Evolutionary conservation across 2,113 vertebrate genomes (phyloP), one percentile per base, ranked within the genome.

Genomic region (Pelobates fuscus): DNA sequence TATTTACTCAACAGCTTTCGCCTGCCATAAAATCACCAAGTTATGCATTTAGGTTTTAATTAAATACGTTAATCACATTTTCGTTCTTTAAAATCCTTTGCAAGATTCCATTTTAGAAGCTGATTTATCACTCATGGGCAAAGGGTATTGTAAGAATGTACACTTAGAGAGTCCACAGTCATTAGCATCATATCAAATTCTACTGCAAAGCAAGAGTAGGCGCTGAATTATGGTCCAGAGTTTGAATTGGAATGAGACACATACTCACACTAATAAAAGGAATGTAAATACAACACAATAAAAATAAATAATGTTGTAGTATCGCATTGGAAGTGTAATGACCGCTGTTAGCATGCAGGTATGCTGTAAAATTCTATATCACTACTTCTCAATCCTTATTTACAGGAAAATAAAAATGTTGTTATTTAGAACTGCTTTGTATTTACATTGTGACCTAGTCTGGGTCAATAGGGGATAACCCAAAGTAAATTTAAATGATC

Each of bases 31-130:
- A 74, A 73, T 73, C 58, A 71, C 70, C 26, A 54, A 63, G 44
- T 73, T 30, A 32, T 67, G 37, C 54, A 70, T 27, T 58, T 67
- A 60, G 4, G 25, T n/a, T 60, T 14, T 67, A 75, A 75, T 67
- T 59, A 75, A 75, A 59, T 32, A 67, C 67, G 55, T 67, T 75
- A 58, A 75, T 75, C 71, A 75, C 44, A 37, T 59, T 44, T 67
- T 52, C 21, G 41, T 8, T 30, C n/a, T 55, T 55, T 30, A 64
- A 52, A 54, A 46, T 30, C n/a, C 59, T 30, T 30, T 27, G 37
- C 64, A 49, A 17, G 11, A 67, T 67, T 44, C 30, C 25, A 75
- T 55, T 41, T 66, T 23, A 75, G 44, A 41, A 52, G 60, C 49
- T 64, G 72, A 75, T 75, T 75, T 75, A 44, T 67, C 55, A 49